Percentiles rank a stretch among this genome's conserved stretches.
Evolutionary conservation across 2,113 vertebrate species (phyloP).

Genomic region (Nibea albiflora): DNA sequence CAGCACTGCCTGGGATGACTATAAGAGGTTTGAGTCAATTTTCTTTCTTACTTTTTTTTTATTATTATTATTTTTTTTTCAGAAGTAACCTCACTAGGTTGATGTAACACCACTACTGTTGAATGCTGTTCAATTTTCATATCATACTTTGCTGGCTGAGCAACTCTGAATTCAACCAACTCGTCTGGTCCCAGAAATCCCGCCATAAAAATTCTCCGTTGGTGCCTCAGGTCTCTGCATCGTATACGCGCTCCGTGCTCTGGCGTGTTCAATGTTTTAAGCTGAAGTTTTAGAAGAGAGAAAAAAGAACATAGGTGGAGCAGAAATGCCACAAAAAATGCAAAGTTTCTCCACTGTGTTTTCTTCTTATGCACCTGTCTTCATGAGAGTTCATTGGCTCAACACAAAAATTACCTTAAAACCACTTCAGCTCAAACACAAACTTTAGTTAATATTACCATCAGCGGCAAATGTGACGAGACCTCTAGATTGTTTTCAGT

Average conservation of each 20-base stretch:
- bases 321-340: not conserved
- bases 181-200: conserved; percentile 11
- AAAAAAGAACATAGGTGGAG: not conserved
- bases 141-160: conserved; percentile 14
- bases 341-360: not conserved
- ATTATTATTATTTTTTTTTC: conserved; percentile 5
- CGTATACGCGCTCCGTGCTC: not conserved
- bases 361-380: not conserved
- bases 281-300: not conserved
- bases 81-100: conserved; percentile 45
- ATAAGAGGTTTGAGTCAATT: conserved; percentile 35
- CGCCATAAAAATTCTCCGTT: not conserved
- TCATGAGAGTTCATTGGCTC: too few species aligned
- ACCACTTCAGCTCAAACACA: not conserved
- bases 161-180: conserved; percentile 18
- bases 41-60: conserved; percentile 20
- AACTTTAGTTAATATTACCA: not conserved
- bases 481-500: conserved; percentile 19
- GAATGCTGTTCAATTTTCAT: conserved; percentile 44
- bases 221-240: conserved; percentile 1
- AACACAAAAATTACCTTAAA: not conserved
- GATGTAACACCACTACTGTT: conserved; percentile 44
- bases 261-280: not conserved
- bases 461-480: not conserved
- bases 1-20: conserved; percentile 42